Conservation (phyloP, 1,140 invertebrate genomes). For the Polyergus mexicanus region DNA sequence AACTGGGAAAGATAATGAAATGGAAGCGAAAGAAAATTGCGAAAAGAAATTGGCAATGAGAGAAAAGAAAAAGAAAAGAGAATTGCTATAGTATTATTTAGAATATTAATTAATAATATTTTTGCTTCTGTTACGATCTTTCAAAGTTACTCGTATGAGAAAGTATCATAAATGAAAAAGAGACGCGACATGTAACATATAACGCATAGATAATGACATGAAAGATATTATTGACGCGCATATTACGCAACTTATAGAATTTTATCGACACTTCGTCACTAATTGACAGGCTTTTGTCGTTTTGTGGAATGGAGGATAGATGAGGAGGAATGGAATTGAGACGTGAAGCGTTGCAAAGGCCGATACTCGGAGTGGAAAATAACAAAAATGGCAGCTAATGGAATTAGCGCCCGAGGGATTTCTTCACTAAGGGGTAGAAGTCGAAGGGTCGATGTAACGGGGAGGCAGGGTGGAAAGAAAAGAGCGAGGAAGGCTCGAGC, state of each 20-base stretch:
- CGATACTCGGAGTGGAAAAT: slow-evolving; percentile 27
- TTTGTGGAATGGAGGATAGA: neutral
- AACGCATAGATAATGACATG: neutral
- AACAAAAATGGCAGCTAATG: slow-evolving; percentile 45
- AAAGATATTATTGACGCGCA: neutral
- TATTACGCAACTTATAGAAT: slow-evolving; percentile 19
- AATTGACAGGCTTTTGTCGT: slow-evolving; percentile 7
- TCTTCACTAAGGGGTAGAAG: neutral
- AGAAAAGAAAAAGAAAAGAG: neutral
- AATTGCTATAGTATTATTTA: neutral
- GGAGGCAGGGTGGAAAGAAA: neutral
- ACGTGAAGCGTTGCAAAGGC: slow-evolving; percentile 11
- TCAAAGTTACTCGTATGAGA: neutral
- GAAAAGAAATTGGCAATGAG: neutral
- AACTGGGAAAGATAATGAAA: neutral
- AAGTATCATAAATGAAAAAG: slow-evolving; percentile 1
- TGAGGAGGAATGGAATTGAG: slow-evolving; percentile 40
- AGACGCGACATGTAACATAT: neutral
- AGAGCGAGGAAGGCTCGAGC: neutral
- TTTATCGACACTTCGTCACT: neutral
- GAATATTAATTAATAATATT: slow-evolving; percentile 24
- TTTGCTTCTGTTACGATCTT: neutral
- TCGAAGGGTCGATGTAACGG: neutral
- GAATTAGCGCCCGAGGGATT: slow-evolving; percentile 59
- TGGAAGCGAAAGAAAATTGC: neutral